These are phyloP conservation scores for Pteronotus mesoamericanus DNA, from an alignment of 2,797 vertebrate genomes.

Conservation along the genomic window DNA sequence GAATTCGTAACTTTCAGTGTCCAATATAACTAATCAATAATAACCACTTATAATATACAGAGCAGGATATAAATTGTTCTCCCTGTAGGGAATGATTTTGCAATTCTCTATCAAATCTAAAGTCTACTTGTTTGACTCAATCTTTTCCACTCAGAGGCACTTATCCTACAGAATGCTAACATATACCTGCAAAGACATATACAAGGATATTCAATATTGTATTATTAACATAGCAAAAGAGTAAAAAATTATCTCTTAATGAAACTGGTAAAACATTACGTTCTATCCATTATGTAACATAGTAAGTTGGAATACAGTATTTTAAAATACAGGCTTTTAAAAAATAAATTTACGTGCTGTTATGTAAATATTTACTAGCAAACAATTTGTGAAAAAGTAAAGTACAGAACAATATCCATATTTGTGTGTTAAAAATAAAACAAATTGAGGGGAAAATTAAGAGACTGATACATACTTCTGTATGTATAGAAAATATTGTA, in stretches of 20 bases:
- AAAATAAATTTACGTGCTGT: background rate
- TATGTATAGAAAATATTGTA: background rate
- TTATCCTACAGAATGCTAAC: background rate
- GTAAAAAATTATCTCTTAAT: background rate
- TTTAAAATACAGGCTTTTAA: background rate
- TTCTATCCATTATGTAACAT: background rate
- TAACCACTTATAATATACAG: background rate
- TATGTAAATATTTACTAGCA: background rate
- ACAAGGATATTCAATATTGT: background rate
- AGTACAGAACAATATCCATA: background rate
- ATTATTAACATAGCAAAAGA: conserved; percentile 21
- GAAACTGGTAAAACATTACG: background rate
- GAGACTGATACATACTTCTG: background rate
- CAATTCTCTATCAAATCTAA: conserved; percentile 3
- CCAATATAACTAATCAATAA: background rate
- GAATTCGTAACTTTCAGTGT: background rate
- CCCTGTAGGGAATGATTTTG: background rate
- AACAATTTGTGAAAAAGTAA: background rate
- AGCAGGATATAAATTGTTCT: background rate
- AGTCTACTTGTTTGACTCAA: background rate
- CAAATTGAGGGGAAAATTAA: background rate
- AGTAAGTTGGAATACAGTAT: background rate
- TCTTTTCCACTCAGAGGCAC: background rate
- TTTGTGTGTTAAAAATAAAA: background rate
- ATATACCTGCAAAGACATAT: background rate